Base-by-base conservation (phyloP, 2,888 invertebrate species). In the Thyatira batis region DNA sequence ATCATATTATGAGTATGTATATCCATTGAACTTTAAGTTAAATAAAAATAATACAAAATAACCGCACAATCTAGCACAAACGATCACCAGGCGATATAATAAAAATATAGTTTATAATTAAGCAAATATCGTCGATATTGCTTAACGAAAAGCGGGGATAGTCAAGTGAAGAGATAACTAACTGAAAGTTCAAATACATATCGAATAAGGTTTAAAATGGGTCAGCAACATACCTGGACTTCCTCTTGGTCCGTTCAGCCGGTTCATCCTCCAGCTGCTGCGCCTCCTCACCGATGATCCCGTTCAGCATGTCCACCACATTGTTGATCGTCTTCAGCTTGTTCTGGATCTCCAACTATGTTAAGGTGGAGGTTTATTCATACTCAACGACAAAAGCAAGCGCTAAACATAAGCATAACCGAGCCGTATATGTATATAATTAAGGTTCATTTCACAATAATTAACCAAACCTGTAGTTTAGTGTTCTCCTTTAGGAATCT, bases 291-390 rank as follows among this genome's bases (percentile, higher is more conserved):
- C 96, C 96, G 72, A 97, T 96, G 76, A 97, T 96, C 30, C 95
- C 95, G 57, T 95, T 95, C 71, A 97, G 92, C 96, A 97, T 97
- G 77, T 97, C 97, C 74, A 97, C 96, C 20, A 97, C 97, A 84
- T 96, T 96, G 85, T 95, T 95, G 80, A 97, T 96, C 0, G 97
- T 96, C 87, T 95, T 95, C 89, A 95, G 89, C 89, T 96, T 95
- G 78, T 94, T 95, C 84, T 95, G 95, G 70, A 96, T 95, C 92
- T 96, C 96, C 81, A 94, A 93, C 96, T 96, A 92, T 65, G 20
- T 71, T 61, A 75, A 65, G 64, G 61, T 71, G 69, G 59, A 63
- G 67, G 65, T 63, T 39, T 39, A 39, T 17, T 27, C 3, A 27
- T 11, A 27, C 25, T 28, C n/a, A 17, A 48, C 20, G 28, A n/a